Conservation (phyloP, 2,113 vertebrate species). For the Siphamia tubifer region DNA sequence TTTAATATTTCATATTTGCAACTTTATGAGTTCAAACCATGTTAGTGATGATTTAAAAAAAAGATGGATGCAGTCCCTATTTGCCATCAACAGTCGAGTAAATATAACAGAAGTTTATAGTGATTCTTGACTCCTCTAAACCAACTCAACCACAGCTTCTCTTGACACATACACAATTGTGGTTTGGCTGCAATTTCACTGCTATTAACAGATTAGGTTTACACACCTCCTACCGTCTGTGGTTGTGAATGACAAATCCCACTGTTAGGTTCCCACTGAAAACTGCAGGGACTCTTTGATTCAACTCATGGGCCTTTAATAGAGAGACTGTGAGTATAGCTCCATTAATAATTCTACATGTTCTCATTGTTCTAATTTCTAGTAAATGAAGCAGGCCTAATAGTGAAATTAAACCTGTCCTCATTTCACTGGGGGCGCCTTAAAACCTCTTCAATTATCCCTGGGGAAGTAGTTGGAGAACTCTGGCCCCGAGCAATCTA, state of each 20-base stretch:
- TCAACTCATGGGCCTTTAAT: neutral
- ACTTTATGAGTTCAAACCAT: too few relatives aligned
- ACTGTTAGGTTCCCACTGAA: neutral
- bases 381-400: conserved; percentile 40
- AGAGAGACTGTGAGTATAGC: neutral
- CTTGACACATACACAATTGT: conserved; percentile 4
- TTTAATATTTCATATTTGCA: too few relatives aligned
- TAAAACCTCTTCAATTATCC: conserved; percentile 17
- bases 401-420: conserved; percentile 39
- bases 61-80: too few relatives aligned
- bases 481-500: conserved; percentile 17
- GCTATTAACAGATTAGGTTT: neutral
- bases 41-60: too few relatives aligned
- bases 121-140: neutral
- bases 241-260: neutral
- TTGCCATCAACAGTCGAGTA: too few relatives aligned
- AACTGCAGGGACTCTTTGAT: neutral
- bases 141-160: conserved; percentile 16
- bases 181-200: neutral
- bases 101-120: neutral
- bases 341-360: conserved; percentile 6
- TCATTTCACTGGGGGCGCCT: conserved; percentile 11
- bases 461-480: conserved; percentile 14
- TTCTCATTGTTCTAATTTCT: conserved; percentile 26
- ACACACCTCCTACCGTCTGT: neutral